Evolutionary conservation across 1,140 invertebrate species (phyloP).

Genomic region (Ericerus pela): DNA sequence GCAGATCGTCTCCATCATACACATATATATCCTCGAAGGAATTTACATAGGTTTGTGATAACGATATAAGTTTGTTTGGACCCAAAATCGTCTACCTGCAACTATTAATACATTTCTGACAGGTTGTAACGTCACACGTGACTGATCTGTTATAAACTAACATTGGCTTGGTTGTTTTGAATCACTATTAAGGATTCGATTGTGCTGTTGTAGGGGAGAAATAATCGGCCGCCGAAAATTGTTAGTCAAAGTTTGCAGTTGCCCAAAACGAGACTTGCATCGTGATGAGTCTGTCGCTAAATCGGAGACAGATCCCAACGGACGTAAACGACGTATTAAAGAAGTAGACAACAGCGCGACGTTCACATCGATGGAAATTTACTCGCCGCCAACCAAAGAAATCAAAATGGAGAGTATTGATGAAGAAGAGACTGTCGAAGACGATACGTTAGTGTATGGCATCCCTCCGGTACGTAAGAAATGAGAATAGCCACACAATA

Average conservation of each 20-base stretch:
- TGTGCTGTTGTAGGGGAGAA: conserved; percentile 33
- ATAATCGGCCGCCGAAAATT: conserved; percentile 49
- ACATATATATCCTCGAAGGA: no score
- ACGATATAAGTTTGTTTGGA: no score
- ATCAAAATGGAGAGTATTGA: conserved; percentile 1
- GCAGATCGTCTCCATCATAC: no score
- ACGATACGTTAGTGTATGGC: background rate
- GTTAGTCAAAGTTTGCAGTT: conserved; percentile 61
- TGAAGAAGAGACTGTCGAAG: conserved; percentile 4
- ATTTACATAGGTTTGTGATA: no score
- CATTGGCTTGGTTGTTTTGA: background rate
- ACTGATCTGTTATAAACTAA: background rate
- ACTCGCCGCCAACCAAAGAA: background rate
- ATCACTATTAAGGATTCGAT: conserved; percentile 3
- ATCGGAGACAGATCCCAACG: background rate
- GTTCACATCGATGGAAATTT: background rate
- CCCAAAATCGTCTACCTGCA: no score
- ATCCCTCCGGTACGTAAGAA: background rate
- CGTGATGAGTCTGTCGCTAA: conserved; percentile 41
- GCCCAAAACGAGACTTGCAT: conserved; percentile 58
- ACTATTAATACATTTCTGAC: no score
- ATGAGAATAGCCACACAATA: no score
- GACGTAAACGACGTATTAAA: background rate
- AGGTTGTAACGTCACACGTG: background rate
- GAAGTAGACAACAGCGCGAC: background rate